Evolutionary conservation across 1,140 invertebrate genomes (phyloP), one percentile per base, ranked within the genome.

Genomic region (Drosophila chauvacae): DNA sequence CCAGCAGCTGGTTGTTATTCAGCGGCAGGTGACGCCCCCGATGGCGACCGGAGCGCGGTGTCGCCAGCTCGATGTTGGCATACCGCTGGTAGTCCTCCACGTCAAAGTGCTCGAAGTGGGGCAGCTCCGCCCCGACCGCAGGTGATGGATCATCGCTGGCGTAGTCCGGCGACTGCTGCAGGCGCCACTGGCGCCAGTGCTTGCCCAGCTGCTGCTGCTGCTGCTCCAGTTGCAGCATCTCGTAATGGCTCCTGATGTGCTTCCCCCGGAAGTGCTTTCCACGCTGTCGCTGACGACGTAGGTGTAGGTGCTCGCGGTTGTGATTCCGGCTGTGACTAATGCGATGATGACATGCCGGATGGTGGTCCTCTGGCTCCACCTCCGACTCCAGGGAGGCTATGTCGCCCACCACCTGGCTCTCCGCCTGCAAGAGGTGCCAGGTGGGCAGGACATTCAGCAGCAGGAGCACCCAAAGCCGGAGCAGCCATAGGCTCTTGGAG

Each of bases 331-430:
- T 73, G 59, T 65, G 41, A 44, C 53, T 64, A 61, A 44, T 71
- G 37, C 30, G 47, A 37, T 55, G 66, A n/a, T 55, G 74, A 33
- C 37, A 50, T 18, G 37, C 23, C 20, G 39, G 48, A 33, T 48
- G 45, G 23, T 39, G 62, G 44, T 50, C 18, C 51, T 44, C 18
- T 26, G 18, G 60, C 30, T 33, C 35, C 18, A 20, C n/a, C 35
- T 30, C 41, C 9, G 28, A 4, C 23, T 28, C 57, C 33, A 11
- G 9, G 16, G 23, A 48, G 23, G 35, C 51, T 33, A 91, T 91
- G 61, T 91, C 88, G 42, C 88, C 88, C 68, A 91, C 77, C 66
- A 91, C 88, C 58, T 77, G 86, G 66, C 53, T 90, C 44, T 86
- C 81, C 55, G 63, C 63, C 56, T 30, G 70, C 48, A 60, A 35